These are phyloP conservation scores for Tauraco erythrolophus DNA, from an alignment of 2,113 vertebrate genomes.

Conservation along the genomic window DNA sequence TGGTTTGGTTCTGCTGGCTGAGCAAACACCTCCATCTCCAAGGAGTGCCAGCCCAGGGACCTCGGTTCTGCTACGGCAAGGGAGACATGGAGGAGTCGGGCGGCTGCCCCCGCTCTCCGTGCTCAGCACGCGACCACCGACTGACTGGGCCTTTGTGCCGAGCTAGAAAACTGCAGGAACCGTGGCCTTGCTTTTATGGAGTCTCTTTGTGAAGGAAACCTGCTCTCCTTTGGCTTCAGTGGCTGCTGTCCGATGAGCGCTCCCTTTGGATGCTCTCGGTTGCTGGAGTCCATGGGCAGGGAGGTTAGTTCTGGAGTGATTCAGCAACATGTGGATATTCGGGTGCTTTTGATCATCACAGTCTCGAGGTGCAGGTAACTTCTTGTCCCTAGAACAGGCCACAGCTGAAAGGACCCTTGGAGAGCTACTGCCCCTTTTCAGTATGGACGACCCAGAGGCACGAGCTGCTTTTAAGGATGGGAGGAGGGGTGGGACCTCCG, in stretches of 20 bases:
- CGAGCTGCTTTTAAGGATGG: background rate
- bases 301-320: background rate
- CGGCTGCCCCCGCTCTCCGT: background rate
- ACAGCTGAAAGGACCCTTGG: background rate
- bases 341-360: background rate
- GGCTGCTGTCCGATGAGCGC: fast-evolving
- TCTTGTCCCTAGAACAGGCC: background rate
- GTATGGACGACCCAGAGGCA: fast-evolving
- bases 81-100: background rate
- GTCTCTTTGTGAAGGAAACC: background rate
- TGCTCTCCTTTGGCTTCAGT: fast-evolving
- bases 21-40: background rate
- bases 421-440: background rate
- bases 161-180: background rate
- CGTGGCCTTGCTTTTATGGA: background rate
- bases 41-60: background rate
- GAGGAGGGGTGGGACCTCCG: background rate
- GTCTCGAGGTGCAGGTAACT: background rate
- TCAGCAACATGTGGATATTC: background rate
- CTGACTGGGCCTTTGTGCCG: background rate
- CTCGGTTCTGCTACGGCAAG: background rate
- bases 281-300: background rate
- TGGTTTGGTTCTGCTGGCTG: background rate
- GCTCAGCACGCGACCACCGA: background rate
- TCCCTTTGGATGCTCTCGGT: fast-evolving